Conservation (phyloP, 2,113 vertebrate species). For the Panthera leo region DNA sequence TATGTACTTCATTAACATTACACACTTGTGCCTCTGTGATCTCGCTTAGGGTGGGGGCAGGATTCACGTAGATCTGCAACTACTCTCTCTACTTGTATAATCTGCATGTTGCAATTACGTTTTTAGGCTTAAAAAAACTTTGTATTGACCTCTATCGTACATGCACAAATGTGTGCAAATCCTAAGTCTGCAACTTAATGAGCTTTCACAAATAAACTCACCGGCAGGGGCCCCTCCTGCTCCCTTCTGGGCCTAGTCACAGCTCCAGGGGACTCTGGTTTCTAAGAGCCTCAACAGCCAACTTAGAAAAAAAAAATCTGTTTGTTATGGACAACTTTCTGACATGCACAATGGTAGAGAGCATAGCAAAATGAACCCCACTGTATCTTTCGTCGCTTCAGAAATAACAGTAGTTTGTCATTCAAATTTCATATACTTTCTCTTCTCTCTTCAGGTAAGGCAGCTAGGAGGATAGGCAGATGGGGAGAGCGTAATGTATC, state of each 20-base stretch:
- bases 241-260: background rate
- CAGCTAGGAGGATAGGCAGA: background rate
- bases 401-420: background rate
- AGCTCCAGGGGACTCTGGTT: background rate
- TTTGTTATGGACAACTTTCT: background rate
- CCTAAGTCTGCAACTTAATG: background rate
- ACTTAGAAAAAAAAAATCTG: background rate
- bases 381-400: background rate
- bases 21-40: background rate
- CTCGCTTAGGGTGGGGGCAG: background rate
- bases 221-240: background rate
- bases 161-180: background rate
- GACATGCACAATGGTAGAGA: background rate
- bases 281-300: background rate
- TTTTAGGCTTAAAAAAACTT: background rate
- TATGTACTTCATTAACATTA: background rate
- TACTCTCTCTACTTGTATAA: background rate
- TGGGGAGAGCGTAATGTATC: background rate
- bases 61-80: background rate
- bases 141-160: background rate
- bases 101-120: background rate
- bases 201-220: background rate
- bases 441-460: background rate
- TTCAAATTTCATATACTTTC: background rate
- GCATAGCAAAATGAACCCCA: background rate